Evolutionary conservation across 2,797 vertebrate genomes (phyloP), one percentile per base, ranked within the genome.

Genomic region (Fringilla coelebs): DNA sequence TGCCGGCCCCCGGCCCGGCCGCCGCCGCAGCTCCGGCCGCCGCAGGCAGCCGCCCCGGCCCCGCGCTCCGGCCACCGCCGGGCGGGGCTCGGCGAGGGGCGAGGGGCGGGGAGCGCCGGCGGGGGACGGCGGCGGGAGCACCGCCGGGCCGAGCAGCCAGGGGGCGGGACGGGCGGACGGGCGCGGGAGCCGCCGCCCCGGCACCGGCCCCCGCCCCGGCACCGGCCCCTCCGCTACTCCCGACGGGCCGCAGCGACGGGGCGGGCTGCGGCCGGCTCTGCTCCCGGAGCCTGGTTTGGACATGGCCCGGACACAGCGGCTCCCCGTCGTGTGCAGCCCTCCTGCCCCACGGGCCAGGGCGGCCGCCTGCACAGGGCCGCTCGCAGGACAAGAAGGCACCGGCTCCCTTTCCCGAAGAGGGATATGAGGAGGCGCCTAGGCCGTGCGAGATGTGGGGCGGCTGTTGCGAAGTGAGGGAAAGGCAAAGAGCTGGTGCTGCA

Each of bases 71-170:
- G 91, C 87, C 90, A 80, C 85, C 90, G 74, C 75, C 85, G 28
- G 93, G 88, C 91, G 75, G 80, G 84, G 85, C 85, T 80, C 73
- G 79, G 90, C 73, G 85, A 62, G 84, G 72, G 85, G 90, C 55
- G 90, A 68, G 79, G 85, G 85, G 88, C 79, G 67, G 78, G 72
- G 85, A 75, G 90, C 85, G 74, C 26, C 68, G 49, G 75, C 62
- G 75, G 68, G 49, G 34, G 63, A 41, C 85, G 89, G 68, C 80
- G 54, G 87, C 71, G 66, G 66, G 85, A 89, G 92, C 92, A 58
- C 55, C 88, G 52, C 78, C 62, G 79, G 83, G 62, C 75, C 85
- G 29, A 31, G 29, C 51, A 52, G 51, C 51, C 51, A 52, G 51
- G 51, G 51, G 51, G 51, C 65, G 65, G 65, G 65, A 67, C 66